phyloP scores from a whole-genome alignment of 2,113 vertebrate genomes.

The Oreocharis arfaki region DNA sequence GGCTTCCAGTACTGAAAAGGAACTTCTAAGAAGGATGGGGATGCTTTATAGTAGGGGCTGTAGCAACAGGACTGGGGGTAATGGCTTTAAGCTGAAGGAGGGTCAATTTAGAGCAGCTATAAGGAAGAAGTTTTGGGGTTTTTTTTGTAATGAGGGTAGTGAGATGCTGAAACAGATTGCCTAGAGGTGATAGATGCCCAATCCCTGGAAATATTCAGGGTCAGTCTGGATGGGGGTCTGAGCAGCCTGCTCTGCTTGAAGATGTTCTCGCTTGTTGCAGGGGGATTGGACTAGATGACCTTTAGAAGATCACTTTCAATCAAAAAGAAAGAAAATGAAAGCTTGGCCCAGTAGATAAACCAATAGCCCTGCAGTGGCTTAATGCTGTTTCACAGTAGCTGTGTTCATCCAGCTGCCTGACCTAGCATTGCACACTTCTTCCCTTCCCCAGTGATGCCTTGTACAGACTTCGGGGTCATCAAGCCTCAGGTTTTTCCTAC shows the following conservation, averaged over 20 bases:
- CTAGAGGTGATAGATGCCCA: too few relatives aligned
- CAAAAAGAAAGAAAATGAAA: background rate
- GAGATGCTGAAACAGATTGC: background rate
- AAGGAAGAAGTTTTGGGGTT: background rate
- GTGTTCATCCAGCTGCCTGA: background rate
- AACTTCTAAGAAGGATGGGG: background rate
- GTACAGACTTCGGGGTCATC: background rate
- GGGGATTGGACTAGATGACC: background rate
- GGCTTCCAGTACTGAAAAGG: background rate
- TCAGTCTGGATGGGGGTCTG: background rate
- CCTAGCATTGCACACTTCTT: background rate
- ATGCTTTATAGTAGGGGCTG: background rate
- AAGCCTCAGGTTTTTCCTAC: background rate
- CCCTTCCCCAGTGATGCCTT: background rate
- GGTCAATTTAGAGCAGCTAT: background rate
- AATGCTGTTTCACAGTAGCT: background rate
- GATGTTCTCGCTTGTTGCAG: too few relatives aligned
- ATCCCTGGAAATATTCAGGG: background rate
- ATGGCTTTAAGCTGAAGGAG: background rate
- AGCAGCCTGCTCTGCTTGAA: background rate
- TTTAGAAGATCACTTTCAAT: background rate
- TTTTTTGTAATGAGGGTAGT: background rate
- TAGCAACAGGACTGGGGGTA: background rate
- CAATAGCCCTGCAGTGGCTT: background rate
- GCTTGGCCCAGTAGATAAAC: background rate